These are phyloP conservation scores for Hesperophylax magnus DNA, from an alignment of 1,140 invertebrate genomes.

Conservation along the genomic window DNA sequence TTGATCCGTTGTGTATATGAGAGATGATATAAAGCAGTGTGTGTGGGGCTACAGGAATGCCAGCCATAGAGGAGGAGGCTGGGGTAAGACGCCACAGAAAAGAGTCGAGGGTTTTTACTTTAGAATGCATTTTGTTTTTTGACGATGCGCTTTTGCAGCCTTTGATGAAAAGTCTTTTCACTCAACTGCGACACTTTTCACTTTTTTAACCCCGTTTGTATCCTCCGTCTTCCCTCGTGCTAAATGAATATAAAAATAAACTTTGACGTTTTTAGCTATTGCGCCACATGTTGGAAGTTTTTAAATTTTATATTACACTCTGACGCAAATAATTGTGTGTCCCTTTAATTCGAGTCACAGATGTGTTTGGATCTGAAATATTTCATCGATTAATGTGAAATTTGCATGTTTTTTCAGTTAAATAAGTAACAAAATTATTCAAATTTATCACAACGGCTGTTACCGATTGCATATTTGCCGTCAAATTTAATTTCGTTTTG, in stretches of 20 bases:
- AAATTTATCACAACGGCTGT: neutral
- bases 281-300: no score
- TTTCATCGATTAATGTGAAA: neutral
- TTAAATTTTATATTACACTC: no score
- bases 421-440: neutral
- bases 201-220: constrained; percentile 5
- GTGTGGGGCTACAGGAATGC: no score
- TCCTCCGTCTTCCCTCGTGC: neutral
- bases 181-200: constrained; percentile 24
- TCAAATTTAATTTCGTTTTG: no score
- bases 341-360: neutral
- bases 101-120: constrained; percentile 36
- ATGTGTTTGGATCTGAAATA: neutral
- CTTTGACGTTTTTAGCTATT: neutral
- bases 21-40: no score
- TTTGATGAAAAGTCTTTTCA: constrained; percentile 39
- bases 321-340: neutral
- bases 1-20: no score
- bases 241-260: neutral
- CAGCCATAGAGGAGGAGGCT: neutral
- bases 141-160: constrained; percentile 39
- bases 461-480: no score
- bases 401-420: neutral
- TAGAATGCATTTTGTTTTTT: constrained; percentile 45
- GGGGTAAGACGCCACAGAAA: constrained; percentile 23